Conservation (phyloP, 1,140 invertebrate species). For the Dinothrombium tinctorium region DNA sequence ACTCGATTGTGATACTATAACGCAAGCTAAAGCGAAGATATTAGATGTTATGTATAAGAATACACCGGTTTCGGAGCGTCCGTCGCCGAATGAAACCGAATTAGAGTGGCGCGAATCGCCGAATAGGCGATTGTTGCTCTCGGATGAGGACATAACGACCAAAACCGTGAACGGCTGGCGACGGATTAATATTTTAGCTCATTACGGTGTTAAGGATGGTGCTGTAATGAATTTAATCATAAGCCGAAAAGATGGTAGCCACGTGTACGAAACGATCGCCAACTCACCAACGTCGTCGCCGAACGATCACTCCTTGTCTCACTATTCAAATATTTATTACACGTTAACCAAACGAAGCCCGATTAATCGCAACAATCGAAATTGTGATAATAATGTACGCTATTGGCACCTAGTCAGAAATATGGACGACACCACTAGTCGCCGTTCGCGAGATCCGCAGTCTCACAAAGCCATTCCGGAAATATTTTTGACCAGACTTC, state of each 20-base stretch:
- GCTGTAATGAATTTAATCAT: slow-evolving; percentile 77
- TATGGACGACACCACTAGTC: slow-evolving; percentile 72
- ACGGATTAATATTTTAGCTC: slow-evolving; percentile 67
- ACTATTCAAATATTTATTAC: slow-evolving; percentile 45
- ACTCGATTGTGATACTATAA: slow-evolving; percentile 93
- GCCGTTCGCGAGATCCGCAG: slow-evolving; percentile 86
- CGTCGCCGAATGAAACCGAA: too few species aligned
- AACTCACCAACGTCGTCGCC: too few species aligned
- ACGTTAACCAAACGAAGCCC: too few species aligned
- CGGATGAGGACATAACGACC: slow-evolving; percentile 77
- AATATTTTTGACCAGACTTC: slow-evolving; percentile 69
- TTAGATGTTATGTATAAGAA: slow-evolving; percentile 91
- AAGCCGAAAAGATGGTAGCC: slow-evolving; percentile 27
- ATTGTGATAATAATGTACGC: too few species aligned
- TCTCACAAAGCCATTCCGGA: slow-evolving; percentile 99
- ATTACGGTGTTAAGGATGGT: slow-evolving; percentile 77
- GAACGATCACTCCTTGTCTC: too few species aligned
- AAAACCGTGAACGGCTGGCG: slow-evolving; percentile 69
- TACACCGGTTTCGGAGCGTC: slow-evolving; percentile 71
- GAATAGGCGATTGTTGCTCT: slow-evolving; percentile 38
- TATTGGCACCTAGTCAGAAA: slow-evolving; percentile 33
- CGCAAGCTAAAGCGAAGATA: slow-evolving; percentile 92
- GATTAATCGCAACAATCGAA: too few species aligned
- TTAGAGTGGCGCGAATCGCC: background rate
- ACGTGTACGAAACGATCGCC: slow-evolving; percentile 64